Evolutionary conservation across 2,113 vertebrate species (phyloP), one percentile per base, ranked within the genome.

Genomic region (Microcebus lehilahytsara): DNA sequence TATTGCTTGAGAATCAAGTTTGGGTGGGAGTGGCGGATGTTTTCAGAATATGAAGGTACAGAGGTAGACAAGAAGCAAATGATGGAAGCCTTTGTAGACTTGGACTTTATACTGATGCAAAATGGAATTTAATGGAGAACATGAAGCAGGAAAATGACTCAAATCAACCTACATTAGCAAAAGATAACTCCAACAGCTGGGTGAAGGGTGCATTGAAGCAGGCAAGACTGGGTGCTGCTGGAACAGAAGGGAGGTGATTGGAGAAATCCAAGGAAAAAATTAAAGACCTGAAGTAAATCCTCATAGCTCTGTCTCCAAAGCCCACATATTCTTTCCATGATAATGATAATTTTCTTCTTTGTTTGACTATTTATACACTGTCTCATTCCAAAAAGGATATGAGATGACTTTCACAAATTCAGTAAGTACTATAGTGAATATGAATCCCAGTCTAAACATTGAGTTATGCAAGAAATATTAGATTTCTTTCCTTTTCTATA

Each of bases 401-500:
- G 49, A 32, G 12, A 34, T 87, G 22, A 67, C 53, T 69, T 81
- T 95, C 79, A 84, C 23, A 89, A 87, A 92, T 60, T 69, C 46
- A 83, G 17, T 77, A 74, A 92, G 42, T 83, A 19, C 20, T 74
- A 2, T 27, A 23, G 4, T 53, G 58, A 94, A 67, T 67, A n/a
- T 40, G 62, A 92, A 78, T 72, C 49, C 32, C 34, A 53, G 4
- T 89, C 72, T 85, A 13, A 37, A 75, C 75, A 56, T 62, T 34
- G 14, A 93, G 22, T 16, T 69, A 37, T 22, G 32, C 16, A 49
- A 71, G 10, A 56, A 90, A 78, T 83, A 84, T 7, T 89, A 3
- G 67, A 42, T 90, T 72, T 86, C 62, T 92, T 89, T 30, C 72
- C 22, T 87, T 79, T 93, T 78, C 79, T 72, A 10, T n/a, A 91